Percentiles rank a stretch among this genome's conserved stretches.
phyloP scores from a whole-genome alignment of 2,113 vertebrate species.

The Brienomyrus longianalis region DNA sequence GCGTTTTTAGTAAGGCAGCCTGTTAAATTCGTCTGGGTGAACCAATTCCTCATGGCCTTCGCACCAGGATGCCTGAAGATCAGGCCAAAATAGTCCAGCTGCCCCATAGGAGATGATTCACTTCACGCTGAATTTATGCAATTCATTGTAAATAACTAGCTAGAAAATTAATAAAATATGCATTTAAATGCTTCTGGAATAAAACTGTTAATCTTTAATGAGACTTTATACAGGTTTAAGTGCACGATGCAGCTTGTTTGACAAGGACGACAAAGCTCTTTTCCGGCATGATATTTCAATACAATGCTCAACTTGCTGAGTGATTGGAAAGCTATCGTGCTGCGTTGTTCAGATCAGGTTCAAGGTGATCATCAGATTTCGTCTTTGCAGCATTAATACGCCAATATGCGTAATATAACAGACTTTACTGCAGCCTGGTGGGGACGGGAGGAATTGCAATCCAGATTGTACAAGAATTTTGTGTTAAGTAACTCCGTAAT shows the following conservation, averaged over 20 bases:
- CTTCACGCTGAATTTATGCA: background rate
- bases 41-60: background rate
- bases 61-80: background rate
- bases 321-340: background rate
- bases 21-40: background rate
- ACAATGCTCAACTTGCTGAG: background rate
- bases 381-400: background rate
- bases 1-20: background rate
- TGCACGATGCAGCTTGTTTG: background rate
- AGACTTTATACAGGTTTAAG: background rate
- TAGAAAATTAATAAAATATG: background rate
- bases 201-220: background rate
- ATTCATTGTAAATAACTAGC: background rate
- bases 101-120: background rate
- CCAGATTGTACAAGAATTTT: background rate
- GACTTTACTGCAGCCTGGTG: background rate
- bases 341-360: background rate
- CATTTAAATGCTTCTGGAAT: background rate
- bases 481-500: background rate
- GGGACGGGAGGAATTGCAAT: background rate
- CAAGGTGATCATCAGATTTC: background rate
- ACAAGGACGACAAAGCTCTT: background rate
- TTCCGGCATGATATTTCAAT: background rate
- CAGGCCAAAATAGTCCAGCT: background rate
- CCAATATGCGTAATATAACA: background rate